A percentile compares a stretch with the other conserved stretches of the same genome.
These are phyloP conservation scores for Hyla sarda DNA, from an alignment of 2,113 vertebrate species.

Conservation along the genomic window DNA sequence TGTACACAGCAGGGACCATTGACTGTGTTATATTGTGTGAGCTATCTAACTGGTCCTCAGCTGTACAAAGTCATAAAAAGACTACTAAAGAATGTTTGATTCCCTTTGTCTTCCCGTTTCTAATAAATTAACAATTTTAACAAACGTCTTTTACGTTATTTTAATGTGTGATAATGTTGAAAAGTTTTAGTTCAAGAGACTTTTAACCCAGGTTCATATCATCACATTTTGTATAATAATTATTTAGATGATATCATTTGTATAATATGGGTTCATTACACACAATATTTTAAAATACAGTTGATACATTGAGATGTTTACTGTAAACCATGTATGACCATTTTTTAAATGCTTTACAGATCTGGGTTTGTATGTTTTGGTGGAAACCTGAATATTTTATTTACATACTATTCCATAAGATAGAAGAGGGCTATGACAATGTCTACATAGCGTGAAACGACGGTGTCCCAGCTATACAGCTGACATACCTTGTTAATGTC, in stretches of 20 bases:
- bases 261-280: too few relatives aligned
- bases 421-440: too few relatives aligned
- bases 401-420: too few relatives aligned
- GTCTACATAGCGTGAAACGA: too few relatives aligned
- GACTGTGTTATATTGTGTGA: constrained; percentile 25
- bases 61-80: constrained; percentile 17
- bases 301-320: too few relatives aligned
- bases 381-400: too few relatives aligned
- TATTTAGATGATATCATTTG: background rate
- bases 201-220: background rate
- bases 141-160: background rate
- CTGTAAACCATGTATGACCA: too few relatives aligned
- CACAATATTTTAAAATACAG: too few relatives aligned
- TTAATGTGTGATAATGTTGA: background rate
- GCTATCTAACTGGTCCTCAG: constrained; percentile 2
- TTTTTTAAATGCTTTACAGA: too few relatives aligned
- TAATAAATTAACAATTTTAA: background rate
- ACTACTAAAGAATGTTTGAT: constrained; percentile 23
- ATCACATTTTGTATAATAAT: background rate
- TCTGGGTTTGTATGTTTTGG: too few relatives aligned
- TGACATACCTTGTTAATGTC: background rate
- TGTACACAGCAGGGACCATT: constrained; percentile 21
- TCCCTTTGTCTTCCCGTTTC: background rate
- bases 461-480: too few relatives aligned
- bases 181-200: background rate